Percentiles rank a stretch among this genome's conserved stretches.
These are phyloP conservation scores for Hyposmocoma kahamanoa DNA, from an alignment of 1,140 invertebrate genomes.

Conservation along the genomic window DNA sequence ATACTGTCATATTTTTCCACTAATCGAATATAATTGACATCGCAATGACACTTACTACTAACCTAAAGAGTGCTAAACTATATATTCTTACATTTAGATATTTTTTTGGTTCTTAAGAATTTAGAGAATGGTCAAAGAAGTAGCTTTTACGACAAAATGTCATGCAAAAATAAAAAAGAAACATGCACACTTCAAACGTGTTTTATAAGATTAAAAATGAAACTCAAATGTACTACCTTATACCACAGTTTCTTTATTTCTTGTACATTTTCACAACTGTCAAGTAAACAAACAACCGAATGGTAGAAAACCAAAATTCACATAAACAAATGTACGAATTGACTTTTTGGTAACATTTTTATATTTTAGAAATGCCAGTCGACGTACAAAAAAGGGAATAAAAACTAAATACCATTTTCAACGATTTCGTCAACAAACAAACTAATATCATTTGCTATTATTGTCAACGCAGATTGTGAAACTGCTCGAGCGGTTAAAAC, in stretches of 20 bases:
- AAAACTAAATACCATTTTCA: slow-evolving; percentile 36
- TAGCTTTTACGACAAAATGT: slow-evolving; percentile 16
- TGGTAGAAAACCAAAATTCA: not conserved
- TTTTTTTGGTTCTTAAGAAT: slow-evolving; percentile 54
- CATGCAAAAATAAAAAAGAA: slow-evolving; percentile 26
- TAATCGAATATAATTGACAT: slow-evolving; percentile 73
- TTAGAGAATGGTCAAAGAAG: slow-evolving; percentile 23
- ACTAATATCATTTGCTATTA: slow-evolving; percentile 33
- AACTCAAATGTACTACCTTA: slow-evolving; percentile 38
- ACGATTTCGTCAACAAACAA: slow-evolving; percentile 30
- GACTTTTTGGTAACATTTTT: slow-evolving; percentile 9
- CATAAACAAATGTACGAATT: slow-evolving; percentile 11
- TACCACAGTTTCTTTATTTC: slow-evolving; percentile 38
- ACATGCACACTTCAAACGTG: slow-evolving; percentile 48
- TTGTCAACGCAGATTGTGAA: no score
- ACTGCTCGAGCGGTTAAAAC: no score
- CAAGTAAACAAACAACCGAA: slow-evolving; percentile 31
- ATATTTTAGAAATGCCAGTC: not conserved
- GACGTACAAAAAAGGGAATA: slow-evolving; percentile 18
- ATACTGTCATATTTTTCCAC: slow-evolving; percentile 50
- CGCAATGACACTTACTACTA: slow-evolving; percentile 69
- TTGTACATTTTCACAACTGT: slow-evolving; percentile 46
- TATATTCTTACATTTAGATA: slow-evolving; percentile 52
- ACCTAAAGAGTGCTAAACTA: slow-evolving; percentile 64
- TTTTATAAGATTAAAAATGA: slow-evolving; percentile 33